These are phyloP conservation scores for Hemistola chrysoprasaria DNA, from an alignment of 2,888 invertebrate species.

Conservation along the genomic window DNA sequence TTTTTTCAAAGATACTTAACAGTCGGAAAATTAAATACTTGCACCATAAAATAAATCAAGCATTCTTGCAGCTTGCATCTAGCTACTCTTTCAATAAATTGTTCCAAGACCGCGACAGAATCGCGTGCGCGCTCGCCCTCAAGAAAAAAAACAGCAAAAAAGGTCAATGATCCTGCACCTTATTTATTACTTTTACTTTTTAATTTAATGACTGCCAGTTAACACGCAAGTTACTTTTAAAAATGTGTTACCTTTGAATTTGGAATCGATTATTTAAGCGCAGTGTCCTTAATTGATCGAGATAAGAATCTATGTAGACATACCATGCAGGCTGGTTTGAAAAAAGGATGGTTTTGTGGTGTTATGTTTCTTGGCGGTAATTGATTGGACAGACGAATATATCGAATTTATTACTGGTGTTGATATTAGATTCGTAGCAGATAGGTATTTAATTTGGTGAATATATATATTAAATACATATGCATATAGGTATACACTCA, in stretches of 20 bases:
- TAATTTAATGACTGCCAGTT: constrained; percentile 48
- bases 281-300: constrained; percentile 21
- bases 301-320: constrained; percentile 22
- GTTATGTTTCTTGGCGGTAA: constrained; percentile 11
- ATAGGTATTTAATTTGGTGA: no score
- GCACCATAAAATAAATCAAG: constrained; percentile 11
- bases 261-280: constrained; percentile 16
- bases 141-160: constrained; percentile 36
- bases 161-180: constrained; percentile 50
- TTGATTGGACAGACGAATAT: constrained; percentile 4
- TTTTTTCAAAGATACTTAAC: no score
- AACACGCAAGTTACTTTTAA: constrained; percentile 43
- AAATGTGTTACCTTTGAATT: constrained; percentile 18
- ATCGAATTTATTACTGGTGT: no score
- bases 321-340: background rate
- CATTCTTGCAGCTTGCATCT: constrained; percentile 11
- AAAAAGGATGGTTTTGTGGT: constrained; percentile 10
- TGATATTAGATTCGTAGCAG: no score
- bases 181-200: constrained; percentile 62
- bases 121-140: constrained; percentile 40
- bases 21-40: background rate
- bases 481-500: no score
- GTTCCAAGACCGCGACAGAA: constrained; percentile 30
- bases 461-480: no score
- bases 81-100: constrained; percentile 21